Percentiles rank a stretch among this genome's conserved stretches.
Conservation (phyloP, 2,888 invertebrate species). For the Cristatella mucedo region DNA sequence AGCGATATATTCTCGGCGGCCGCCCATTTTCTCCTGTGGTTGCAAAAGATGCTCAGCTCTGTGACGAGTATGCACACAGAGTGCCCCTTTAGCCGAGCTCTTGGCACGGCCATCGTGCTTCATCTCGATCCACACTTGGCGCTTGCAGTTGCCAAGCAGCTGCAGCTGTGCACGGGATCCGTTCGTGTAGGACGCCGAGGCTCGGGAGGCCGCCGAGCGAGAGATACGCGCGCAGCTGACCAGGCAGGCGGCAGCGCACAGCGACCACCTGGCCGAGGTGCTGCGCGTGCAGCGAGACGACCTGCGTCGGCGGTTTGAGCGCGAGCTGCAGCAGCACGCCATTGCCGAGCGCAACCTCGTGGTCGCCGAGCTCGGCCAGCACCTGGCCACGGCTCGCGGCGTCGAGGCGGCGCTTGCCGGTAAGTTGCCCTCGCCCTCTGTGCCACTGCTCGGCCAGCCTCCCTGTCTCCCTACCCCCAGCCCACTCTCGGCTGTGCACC, state of each 20-base stretch:
- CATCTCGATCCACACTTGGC: too few species aligned
- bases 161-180: too few species aligned
- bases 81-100: too few species aligned
- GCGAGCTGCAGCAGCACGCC: slow-evolving; percentile 50
- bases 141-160: too few species aligned
- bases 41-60: too few species aligned
- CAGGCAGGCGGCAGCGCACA: slow-evolving; percentile 68
- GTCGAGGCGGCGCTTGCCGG: slow-evolving; percentile 60
- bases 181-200: slow-evolving; percentile 23
- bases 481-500: too few species aligned
- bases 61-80: too few species aligned
- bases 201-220: slow-evolving; percentile 42
- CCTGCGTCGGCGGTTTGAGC: slow-evolving; percentile 35
- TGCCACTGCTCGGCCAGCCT: background rate
- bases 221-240: slow-evolving; percentile 62
- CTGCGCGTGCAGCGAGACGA: slow-evolving; percentile 47
- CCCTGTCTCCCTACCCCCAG: too few species aligned
- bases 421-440: too few species aligned
- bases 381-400: slow-evolving; percentile 58
- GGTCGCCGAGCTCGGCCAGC: slow-evolving; percentile 54
- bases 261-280: slow-evolving; percentile 48
- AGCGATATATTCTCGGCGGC: too few species aligned
- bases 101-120: too few species aligned
- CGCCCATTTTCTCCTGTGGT: too few species aligned
- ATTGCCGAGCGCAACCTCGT: slow-evolving; percentile 50